Percentiles rank a stretch among this genome's conserved stretches.
Conservation (phyloP, 2,797 vertebrate species). For the Bradypodion pumilum region DNA sequence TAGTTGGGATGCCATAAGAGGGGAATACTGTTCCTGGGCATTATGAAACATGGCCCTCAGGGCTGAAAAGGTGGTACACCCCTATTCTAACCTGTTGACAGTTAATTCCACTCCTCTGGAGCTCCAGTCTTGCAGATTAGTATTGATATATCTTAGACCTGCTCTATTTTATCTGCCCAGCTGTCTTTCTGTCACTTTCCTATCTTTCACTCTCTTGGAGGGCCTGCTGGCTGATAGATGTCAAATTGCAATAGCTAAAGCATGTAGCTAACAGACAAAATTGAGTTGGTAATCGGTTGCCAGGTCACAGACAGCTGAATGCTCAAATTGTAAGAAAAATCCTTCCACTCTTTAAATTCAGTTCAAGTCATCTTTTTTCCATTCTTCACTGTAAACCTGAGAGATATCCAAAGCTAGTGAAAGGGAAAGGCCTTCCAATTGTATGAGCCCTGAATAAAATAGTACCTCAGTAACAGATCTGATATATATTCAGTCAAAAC, state of each 20-base stretch:
- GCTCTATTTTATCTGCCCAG: constrained; percentile 52
- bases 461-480: not conserved
- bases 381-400: not conserved
- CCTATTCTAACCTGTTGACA: constrained; percentile 21
- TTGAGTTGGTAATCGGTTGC: constrained; percentile 38
- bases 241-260: constrained; percentile 57
- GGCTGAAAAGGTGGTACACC: not conserved
- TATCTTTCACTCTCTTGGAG: constrained; percentile 63
- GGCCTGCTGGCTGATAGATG: constrained; percentile 46
- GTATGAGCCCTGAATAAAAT: not conserved
- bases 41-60: not conserved
- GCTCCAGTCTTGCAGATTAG: constrained; percentile 38
- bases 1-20: not conserved
- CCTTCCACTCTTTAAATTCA: constrained; percentile 38
- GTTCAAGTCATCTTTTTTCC: constrained; percentile 17
- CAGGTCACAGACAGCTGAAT: constrained; percentile 32
- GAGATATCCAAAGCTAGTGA: not conserved
- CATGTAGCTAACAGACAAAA: constrained; percentile 46
- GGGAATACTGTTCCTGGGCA: not conserved
- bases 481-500: not conserved
- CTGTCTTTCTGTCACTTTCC: constrained; percentile 66
- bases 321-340: constrained; percentile 15
- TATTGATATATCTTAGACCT: constrained; percentile 44
- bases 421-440: not conserved
- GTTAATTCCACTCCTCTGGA: constrained; percentile 47